Evolutionary conservation across 2,888 invertebrate genomes (phyloP).

Genomic region (Ormyrus rosae): DNA sequence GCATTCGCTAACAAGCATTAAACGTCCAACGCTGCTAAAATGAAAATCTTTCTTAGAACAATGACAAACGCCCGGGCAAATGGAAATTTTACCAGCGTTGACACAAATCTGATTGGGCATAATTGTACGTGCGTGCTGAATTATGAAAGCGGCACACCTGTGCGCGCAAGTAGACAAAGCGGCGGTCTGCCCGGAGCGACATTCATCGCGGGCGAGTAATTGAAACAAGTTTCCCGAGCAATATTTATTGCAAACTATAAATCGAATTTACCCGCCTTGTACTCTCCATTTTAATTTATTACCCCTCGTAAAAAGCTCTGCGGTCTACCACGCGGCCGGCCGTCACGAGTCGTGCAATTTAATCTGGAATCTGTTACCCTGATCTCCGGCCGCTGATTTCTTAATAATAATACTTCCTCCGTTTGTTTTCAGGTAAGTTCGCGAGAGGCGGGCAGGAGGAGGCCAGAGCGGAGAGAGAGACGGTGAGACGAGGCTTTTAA

Average conservation of each 20-base stretch:
- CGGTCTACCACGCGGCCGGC: background rate
- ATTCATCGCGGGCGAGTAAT: conserved; percentile 62
- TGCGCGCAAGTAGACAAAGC: conserved; percentile 48
- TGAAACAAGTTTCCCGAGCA: conserved; percentile 65
- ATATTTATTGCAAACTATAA: conserved; percentile 66
- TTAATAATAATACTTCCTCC: background rate
- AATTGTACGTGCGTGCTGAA: conserved; percentile 43
- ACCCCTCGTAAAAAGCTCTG: conserved; percentile 60
- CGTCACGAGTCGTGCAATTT: conserved; percentile 27
- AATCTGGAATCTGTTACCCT: background rate
- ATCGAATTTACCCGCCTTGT: conserved; percentile 66
- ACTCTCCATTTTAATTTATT: conserved; percentile 63
- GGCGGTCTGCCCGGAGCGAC: conserved; percentile 59
- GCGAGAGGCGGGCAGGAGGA: background rate
- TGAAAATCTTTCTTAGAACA: too few species aligned
- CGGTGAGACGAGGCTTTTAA: background rate
- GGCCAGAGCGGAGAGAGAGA: background rate
- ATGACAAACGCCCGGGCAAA: background rate
- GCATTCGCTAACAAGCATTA: too few species aligned
- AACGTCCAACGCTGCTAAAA: too few species aligned
- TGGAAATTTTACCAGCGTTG: conserved; percentile 21
- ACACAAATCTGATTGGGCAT: conserved; percentile 35
- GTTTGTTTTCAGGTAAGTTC: background rate
- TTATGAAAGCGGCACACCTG: conserved; percentile 40
- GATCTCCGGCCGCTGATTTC: background rate